These are phyloP conservation scores for Drosophila nannoptera DNA, from an alignment of 1,140 invertebrate species.

Conservation along the genomic window DNA sequence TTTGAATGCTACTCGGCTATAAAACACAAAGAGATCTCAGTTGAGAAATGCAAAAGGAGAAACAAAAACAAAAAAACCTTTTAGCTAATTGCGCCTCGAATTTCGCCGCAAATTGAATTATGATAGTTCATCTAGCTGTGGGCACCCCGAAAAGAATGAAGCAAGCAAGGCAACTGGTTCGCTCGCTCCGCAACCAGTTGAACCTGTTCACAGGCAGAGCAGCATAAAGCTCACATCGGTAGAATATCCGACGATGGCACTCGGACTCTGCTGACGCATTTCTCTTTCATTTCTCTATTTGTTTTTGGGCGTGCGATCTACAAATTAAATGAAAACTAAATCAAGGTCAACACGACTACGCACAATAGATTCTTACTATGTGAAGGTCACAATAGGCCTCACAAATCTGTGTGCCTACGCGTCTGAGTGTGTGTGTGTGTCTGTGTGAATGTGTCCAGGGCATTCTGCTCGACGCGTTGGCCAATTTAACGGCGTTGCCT, in stretches of 20 bases:
- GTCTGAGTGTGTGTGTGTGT: slow-evolving; percentile 5
- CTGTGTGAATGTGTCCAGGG: slow-evolving; percentile 3
- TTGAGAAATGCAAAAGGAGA: neutral
- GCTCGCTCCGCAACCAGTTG: slow-evolving; percentile 23
- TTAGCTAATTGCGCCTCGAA: slow-evolving; percentile 6
- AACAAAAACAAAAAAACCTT: neutral
- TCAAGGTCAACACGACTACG: slow-evolving; percentile 44
- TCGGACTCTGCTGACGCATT: too few relatives aligned
- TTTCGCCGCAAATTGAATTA: slow-evolving; percentile 13
- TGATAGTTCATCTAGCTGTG: slow-evolving; percentile 2
- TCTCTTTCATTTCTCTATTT: slow-evolving; percentile 1
- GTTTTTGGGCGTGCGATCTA: slow-evolving; percentile 18
- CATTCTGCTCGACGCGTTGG: slow-evolving; percentile 41
- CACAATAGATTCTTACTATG: slow-evolving; percentile 42
- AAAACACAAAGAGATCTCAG: slow-evolving; percentile 27
- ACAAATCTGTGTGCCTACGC: neutral
- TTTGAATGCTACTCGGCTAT: slow-evolving; percentile 17
- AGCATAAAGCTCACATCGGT: slow-evolving; percentile 4
- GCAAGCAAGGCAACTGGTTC: slow-evolving; percentile 24
- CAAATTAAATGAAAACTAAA: slow-evolving; percentile 37
- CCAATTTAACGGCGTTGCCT: slow-evolving; percentile 56
- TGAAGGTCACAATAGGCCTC: slow-evolving; percentile 47
- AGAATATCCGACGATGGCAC: slow-evolving; percentile 36
- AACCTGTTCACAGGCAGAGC: slow-evolving; percentile 1
- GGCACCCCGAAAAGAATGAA: neutral